These are phyloP conservation scores for Thunnus albacares DNA, from an alignment of 2,797 vertebrate genomes.

Conservation along the genomic window DNA sequence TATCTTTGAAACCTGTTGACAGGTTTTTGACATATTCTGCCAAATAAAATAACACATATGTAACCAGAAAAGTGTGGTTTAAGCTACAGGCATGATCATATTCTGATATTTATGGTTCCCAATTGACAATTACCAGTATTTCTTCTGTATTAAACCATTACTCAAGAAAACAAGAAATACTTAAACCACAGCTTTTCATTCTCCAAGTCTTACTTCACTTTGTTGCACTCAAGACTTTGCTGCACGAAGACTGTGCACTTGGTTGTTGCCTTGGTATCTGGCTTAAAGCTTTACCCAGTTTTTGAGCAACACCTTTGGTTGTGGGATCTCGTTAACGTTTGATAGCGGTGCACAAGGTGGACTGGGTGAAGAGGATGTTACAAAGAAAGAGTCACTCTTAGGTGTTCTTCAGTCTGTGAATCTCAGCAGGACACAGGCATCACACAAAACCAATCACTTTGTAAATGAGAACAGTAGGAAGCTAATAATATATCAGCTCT, in stretches of 20 bases:
- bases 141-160: background rate
- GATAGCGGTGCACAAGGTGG: conserved; percentile 31
- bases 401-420: conserved; percentile 33
- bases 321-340: conserved; percentile 14
- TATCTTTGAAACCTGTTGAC: background rate
- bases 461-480: conserved; percentile 80
- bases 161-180: background rate
- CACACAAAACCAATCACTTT: conserved; percentile 78
- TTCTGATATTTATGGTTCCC: background rate
- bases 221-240: background rate
- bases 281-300: background rate
- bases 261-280: background rate
- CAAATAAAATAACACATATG: background rate
- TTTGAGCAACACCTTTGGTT: conserved; percentile 26
- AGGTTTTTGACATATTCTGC: background rate
- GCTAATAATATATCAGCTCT: conserved; percentile 71
- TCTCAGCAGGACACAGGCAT: conserved; percentile 69
- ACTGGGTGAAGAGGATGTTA: conserved; percentile 31
- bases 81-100: background rate
- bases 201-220: background rate
- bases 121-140: background rate
- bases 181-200: conserved; percentile 2
- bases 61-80: background rate
- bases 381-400: conserved; percentile 39
- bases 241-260: background rate